Conservation (phyloP, 2,888 invertebrate genomes). For the Latrodectus elegans region DNA sequence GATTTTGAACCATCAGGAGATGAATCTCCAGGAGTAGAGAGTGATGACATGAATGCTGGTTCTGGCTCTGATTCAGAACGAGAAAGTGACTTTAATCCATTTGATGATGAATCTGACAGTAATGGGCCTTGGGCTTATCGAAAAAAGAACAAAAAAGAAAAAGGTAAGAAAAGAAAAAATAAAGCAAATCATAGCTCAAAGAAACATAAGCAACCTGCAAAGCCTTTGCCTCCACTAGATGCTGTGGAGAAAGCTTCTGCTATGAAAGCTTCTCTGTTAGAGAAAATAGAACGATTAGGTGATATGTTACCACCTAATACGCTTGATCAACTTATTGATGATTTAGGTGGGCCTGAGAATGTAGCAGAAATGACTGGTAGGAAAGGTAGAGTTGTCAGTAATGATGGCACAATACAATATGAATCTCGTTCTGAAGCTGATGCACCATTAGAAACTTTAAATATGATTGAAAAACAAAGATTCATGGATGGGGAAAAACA, state of each 20-base stretch:
- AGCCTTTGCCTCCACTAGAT: constrained; percentile 62
- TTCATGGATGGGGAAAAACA: constrained; percentile 99
- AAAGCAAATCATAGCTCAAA: constrained; percentile 50
- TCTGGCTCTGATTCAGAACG: constrained; percentile 75
- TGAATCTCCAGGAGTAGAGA: constrained; percentile 71
- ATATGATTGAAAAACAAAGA: constrained; percentile 86
- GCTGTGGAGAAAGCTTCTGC: constrained; percentile 68
- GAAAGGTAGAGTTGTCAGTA: constrained; percentile 86
- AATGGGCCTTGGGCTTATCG: constrained; percentile 76
- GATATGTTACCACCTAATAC: constrained; percentile 95
- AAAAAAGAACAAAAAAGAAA: constrained; percentile 72
- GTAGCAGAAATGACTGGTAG: constrained; percentile 99
- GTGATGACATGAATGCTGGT: constrained; percentile 66
- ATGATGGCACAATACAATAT: constrained; percentile 93
- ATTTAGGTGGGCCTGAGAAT: constrained; percentile 96
- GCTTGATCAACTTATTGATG: constrained; percentile 97
- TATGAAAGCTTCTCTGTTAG: constrained; percentile 93
- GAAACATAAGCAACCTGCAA: constrained; percentile 47
- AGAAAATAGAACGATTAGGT: constrained; percentile 89
- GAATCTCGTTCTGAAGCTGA: constrained; percentile 96
- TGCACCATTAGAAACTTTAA: constrained; percentile 96
- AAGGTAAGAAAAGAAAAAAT: constrained; percentile 64
- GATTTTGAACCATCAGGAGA: constrained; percentile 75
- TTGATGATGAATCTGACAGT: constrained; percentile 81
- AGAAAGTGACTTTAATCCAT: constrained; percentile 91